Percentiles rank a stretch among this genome's conserved stretches.
These are phyloP conservation scores for Dicerorhinus sumatrensis DNA, from an alignment of 2,113 vertebrate species.

Conservation along the genomic window DNA sequence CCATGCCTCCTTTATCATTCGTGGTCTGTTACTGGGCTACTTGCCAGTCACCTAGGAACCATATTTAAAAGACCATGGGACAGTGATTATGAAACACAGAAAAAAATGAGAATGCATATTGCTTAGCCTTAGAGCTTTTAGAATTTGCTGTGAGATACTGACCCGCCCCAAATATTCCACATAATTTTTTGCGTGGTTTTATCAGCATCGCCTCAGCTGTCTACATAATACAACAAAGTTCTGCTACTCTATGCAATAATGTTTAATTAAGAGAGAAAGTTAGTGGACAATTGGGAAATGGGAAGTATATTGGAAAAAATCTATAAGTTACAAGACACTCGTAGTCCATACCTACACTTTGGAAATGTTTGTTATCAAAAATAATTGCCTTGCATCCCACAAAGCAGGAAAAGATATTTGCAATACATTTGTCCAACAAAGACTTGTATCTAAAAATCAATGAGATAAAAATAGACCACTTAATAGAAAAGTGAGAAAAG, in stretches of 20 bases:
- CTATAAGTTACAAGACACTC: not conserved
- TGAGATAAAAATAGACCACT: not conserved
- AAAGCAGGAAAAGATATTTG: not conserved
- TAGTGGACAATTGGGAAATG: not conserved
- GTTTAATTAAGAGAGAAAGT: not conserved
- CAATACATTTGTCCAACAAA: not conserved
- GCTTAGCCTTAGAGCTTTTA: not conserved
- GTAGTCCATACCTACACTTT: not conserved
- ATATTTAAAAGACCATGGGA: not conserved
- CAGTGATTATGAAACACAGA: not conserved
- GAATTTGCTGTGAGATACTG: not conserved
- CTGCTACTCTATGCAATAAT: not conserved
- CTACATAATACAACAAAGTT: not conserved
- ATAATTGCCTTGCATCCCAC: not conserved
- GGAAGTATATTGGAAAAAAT: not conserved
- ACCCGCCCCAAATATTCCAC: not conserved
- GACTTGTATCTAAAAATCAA: constrained; percentile 17
- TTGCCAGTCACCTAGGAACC: not conserved
- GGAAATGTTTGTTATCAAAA: constrained; percentile 21
- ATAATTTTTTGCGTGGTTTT: not conserved
- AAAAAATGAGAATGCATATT: not conserved
- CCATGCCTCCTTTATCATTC: not conserved
- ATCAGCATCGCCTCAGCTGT: not conserved
- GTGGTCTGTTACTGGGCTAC: not conserved
- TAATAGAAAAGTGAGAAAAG: not conserved